A percentile compares a stretch with the other conserved stretches of the same genome.
Conservation (phyloP, 2,797 vertebrate genomes). For the Centropyge bicolor region DNA sequence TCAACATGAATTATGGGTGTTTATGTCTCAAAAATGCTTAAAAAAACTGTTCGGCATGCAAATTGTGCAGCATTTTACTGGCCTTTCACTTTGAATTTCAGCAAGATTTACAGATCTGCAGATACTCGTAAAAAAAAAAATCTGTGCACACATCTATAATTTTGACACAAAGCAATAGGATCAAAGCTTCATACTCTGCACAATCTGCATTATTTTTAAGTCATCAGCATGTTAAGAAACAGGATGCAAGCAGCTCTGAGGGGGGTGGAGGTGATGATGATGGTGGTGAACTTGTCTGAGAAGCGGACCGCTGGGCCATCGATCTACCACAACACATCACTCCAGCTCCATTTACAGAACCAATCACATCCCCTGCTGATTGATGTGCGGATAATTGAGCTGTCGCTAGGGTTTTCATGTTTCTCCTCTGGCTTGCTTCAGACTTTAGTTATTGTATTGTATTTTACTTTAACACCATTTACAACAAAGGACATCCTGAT, state of each 20-base stretch:
- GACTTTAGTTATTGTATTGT: conserved; percentile 80
- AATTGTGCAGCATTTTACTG: background rate
- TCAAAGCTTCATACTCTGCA: conserved; percentile 32
- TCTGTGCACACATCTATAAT: background rate
- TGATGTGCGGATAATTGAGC: conserved; percentile 86
- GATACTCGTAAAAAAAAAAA: conserved; percentile 6
- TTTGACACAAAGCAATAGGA: conserved; percentile 15
- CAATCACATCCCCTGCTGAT: conserved; percentile 82
- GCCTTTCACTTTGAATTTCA: background rate
- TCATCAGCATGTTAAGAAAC: conserved; percentile 62
- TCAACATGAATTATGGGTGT: background rate
- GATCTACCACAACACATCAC: conserved; percentile 81
- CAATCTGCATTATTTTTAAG: conserved; percentile 52
- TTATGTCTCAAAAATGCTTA: background rate
- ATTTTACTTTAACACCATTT: conserved; percentile 81
- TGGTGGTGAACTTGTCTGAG: conserved; percentile 65
- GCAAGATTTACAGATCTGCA: conserved; percentile 22
- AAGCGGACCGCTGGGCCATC: conserved; percentile 77
- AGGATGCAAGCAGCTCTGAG: conserved; percentile 55
- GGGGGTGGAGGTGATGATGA: conserved; percentile 67
- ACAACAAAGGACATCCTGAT: conserved; percentile 80
- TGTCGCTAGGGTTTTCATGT: conserved; percentile 81
- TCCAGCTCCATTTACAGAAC: conserved; percentile 79
- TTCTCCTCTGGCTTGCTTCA: conserved; percentile 67
- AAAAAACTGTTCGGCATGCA: background rate